Evolutionary conservation across 2,797 vertebrate genomes (phyloP).

Genomic region (Thunnus albacares): DNA sequence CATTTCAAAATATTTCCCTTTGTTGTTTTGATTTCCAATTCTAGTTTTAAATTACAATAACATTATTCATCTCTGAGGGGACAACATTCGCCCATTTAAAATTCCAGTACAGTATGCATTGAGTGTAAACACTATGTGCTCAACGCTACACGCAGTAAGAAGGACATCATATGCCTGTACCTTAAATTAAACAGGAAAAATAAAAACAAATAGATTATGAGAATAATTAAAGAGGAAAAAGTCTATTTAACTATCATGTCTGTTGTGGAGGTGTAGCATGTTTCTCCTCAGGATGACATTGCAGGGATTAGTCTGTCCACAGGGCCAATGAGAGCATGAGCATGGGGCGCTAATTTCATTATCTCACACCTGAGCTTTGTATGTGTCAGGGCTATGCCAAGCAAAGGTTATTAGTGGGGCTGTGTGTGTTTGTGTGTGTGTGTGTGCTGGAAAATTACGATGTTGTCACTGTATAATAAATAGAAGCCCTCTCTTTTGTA

Average conservation of each 20-base stretch:
- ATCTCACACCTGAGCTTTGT: slow-evolving; percentile 58
- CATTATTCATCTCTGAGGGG: neutral
- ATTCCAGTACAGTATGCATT: neutral
- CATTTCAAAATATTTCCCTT: slow-evolving; percentile 39
- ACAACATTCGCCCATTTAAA: neutral
- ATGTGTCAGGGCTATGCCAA: slow-evolving; percentile 55
- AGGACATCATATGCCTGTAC: neutral
- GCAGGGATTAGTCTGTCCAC: slow-evolving; percentile 42
- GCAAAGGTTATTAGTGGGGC: neutral
- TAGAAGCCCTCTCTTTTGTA: slow-evolving; percentile 36
- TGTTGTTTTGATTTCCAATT: slow-evolving; percentile 34
- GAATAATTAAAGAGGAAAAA: neutral
- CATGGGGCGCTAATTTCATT: slow-evolving; percentile 38
- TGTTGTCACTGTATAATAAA: slow-evolving; percentile 48
- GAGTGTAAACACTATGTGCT: neutral
- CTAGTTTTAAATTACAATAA: slow-evolving; percentile 18
- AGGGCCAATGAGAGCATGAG: slow-evolving; percentile 13
- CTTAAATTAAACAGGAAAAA: slow-evolving; percentile 10
- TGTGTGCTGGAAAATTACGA: slow-evolving; percentile 14
- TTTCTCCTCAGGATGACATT: slow-evolving; percentile 59
- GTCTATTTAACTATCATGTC: slow-evolving; percentile 1
- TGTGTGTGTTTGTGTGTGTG: slow-evolving; percentile 1
- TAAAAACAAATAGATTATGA: slow-evolving; percentile 1
- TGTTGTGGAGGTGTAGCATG: slow-evolving; percentile 32
- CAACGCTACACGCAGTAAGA: neutral